Conservation (phyloP, 1,140 invertebrate genomes). For the Vanessa atalanta region DNA sequence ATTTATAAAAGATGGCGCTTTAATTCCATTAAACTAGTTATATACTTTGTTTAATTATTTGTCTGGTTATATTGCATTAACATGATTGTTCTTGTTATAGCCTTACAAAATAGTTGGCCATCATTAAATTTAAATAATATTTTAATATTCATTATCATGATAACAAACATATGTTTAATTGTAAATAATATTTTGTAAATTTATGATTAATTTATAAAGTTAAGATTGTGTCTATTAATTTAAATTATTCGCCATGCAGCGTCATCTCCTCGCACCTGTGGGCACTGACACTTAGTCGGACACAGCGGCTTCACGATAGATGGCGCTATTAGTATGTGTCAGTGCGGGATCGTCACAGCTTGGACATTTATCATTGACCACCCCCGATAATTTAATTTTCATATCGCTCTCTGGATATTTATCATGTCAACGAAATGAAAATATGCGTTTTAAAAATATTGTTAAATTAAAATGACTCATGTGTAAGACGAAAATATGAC, state of each 20-base stretch:
- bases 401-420: constrained; percentile 49
- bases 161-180: not conserved
- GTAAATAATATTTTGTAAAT: not conserved
- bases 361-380: constrained; percentile 67
- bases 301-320: constrained; percentile 64
- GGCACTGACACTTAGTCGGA: constrained; percentile 52
- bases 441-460: constrained; percentile 25
- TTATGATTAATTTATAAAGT: not conserved
- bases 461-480: not conserved
- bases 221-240: not conserved
- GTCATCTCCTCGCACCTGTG: constrained; percentile 51
- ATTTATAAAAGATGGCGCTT: not conserved
- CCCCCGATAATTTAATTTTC: constrained; percentile 72
- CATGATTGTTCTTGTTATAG: too few species aligned
- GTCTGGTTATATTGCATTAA: too few species aligned
- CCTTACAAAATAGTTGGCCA: too few species aligned
- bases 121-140: too few species aligned
- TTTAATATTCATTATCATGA: too few species aligned
- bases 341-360: constrained; percentile 62
- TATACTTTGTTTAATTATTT: too few species aligned
- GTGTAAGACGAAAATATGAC: too few species aligned
- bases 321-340: constrained; percentile 73
- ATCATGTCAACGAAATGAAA: constrained; percentile 41
- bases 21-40: not conserved
- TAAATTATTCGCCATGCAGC: constrained; percentile 15